A percentile compares a stretch with the other conserved stretches of the same genome.
phyloP scores from a whole-genome alignment of 1,140 invertebrate genomes.

The Orius laevigatus region DNA sequence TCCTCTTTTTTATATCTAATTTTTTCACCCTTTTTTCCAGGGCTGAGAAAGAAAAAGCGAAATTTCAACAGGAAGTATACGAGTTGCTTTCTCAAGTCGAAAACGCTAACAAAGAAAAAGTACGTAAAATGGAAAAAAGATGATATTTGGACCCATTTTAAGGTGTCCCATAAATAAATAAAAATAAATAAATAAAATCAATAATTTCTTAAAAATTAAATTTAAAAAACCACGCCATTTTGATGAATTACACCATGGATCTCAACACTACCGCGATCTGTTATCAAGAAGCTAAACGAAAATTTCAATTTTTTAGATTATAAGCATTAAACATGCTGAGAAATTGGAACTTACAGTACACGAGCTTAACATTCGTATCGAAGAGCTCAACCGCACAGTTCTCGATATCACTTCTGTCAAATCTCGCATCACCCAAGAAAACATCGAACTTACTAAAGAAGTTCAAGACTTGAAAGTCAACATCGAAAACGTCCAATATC shows the following conservation, averaged over 20 bases:
- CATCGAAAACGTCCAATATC: conserved; percentile 79
- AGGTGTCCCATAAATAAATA: no score
- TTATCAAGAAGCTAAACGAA: no score
- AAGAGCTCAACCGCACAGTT: conserved; percentile 86
- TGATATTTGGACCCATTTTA: no score
- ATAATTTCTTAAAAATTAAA: no score
- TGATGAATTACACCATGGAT: no score
- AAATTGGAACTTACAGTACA: conserved; percentile 76
- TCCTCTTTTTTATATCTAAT: conserved; percentile 2
- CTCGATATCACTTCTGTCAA: conserved; percentile 87
- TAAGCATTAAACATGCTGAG: conserved; percentile 73
- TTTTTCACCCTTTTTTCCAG: conserved; percentile 37
- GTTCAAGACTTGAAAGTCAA: conserved; percentile 88
- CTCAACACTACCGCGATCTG: no score
- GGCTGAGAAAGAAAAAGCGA: conserved; percentile 87
- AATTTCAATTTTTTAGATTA: conserved; percentile 30
- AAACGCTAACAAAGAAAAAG: conserved; percentile 78
- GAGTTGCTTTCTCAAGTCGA: conserved; percentile 88
- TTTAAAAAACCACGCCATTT: no score
- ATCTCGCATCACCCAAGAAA: conserved; percentile 74
- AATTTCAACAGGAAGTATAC: conserved; percentile 92
- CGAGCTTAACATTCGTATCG: conserved; percentile 83
- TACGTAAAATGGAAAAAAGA: no score
- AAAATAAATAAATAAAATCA: no score
- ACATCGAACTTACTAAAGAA: conserved; percentile 84